Evolutionary conservation across 2,797 vertebrate genomes (phyloP), one percentile per base, ranked within the genome.

Genomic region (Gymnoscopelus braueri): DNA sequence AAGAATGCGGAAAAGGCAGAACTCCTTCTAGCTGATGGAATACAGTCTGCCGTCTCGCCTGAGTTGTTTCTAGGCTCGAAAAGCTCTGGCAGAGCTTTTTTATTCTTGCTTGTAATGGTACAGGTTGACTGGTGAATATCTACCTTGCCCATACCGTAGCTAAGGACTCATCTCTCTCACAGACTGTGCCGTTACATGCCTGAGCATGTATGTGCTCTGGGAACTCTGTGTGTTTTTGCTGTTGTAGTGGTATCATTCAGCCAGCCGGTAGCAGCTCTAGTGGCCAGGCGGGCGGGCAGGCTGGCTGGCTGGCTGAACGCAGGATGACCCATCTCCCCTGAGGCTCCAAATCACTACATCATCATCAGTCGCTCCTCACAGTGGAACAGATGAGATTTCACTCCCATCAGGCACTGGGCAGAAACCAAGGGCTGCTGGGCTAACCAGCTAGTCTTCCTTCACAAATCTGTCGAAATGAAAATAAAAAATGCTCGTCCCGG

Each of bases 261-360:
- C 60, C 26, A 13, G 39, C 15, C 39, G 15, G 58, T 55, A 61
- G 67, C 29, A 48, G 13, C 79, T 84, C 74, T 74, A 68, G 80
- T 35, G 77, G 80, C 79, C 79, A 2, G 39, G 39, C 39, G 2
- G 39, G 39, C 39, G 1, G 39, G 39, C 39, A 9, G 39, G 39
- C 35, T 39, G 35, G 5, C 35, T 79, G 58, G 82, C 87, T 85
- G 84, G 81, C 87, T 91, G 90, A 92, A 92, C 89, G 86, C 87
- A 73, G 82, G 75, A 90, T 93, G 91, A 91, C 92, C 92, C 90
- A 81, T 92, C 89, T 93, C 93, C 91, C 92, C 80, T 1, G 85
- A 88, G 92, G 92, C 87, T 85, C 74, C 74, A 83, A 78, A 93
- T 92, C 91, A 89, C 91, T 93, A 88, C 88, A 91, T 94, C 92